Percentiles rank a stretch among this genome's conserved stretches.
These are phyloP conservation scores for Holotrichia oblita DNA, from an alignment of 1,140 invertebrate species.

Conservation along the genomic window DNA sequence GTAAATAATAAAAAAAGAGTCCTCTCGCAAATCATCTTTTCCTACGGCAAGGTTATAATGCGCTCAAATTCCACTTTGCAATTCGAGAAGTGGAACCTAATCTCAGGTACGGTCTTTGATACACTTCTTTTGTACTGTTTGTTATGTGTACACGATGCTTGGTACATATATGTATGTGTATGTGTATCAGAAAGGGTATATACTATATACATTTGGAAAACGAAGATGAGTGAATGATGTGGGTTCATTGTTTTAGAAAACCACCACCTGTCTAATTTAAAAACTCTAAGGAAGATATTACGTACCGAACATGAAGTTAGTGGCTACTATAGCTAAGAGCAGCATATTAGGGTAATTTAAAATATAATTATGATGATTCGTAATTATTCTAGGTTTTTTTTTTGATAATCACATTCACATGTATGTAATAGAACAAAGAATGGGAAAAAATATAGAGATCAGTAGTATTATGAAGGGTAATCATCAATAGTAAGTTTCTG, in stretches of 20 bases:
- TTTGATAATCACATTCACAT: background rate
- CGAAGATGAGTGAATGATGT: background rate
- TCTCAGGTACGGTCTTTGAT: background rate
- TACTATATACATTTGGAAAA: background rate
- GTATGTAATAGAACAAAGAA: no score
- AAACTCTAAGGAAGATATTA: background rate
- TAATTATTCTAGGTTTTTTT: background rate
- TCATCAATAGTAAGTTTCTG: no score
- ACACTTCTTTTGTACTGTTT: background rate
- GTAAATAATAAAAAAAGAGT: slow-evolving; percentile 17
- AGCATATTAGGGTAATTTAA: background rate
- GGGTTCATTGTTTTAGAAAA: slow-evolving; percentile 21
- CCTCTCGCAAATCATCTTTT: background rate
- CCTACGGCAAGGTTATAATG: background rate
- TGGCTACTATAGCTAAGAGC: no score
- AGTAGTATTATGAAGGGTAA: no score
- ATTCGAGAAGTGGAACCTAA: slow-evolving; percentile 31
- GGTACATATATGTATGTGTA: background rate
- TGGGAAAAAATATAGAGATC: no score
- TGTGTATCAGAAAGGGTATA: no score
- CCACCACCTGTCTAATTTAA: slow-evolving; percentile 25
- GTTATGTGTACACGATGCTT: background rate
- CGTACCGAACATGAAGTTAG: background rate
- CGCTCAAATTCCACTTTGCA: slow-evolving; percentile 20
- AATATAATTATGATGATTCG: background rate